Base-by-base conservation (phyloP, 1,140 invertebrate species). In the Pogonognathellus flavescens region DNA sequence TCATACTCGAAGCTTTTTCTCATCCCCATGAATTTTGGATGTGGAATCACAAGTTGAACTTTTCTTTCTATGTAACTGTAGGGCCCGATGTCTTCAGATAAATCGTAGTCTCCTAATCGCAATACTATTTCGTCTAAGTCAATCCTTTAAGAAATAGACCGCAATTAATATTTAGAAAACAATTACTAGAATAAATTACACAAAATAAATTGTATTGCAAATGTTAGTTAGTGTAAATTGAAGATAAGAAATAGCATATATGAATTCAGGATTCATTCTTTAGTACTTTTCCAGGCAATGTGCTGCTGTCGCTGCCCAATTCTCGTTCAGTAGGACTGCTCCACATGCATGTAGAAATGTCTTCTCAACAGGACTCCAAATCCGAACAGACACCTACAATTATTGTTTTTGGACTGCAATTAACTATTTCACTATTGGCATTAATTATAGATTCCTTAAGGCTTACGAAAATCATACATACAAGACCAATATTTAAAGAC, bases 201-300 rank as follows among this genome's bases (percentile, higher is more conserved):
- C n/a, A n/a, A n/a, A n/a, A n/a, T n/a, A n/a, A n/a, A n/a, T n/a
- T n/a, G n/a, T n/a, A n/a, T n/a, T n/a, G n/a, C n/a, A n/a, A n/a
- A n/a, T n/a, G n/a, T n/a, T n/a, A n/a, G n/a, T n/a, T n/a, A n/a
- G n/a, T n/a, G n/a, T n/a, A n/a, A n/a, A n/a, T n/a, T n/a, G n/a
- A n/a, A n/a, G n/a, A n/a, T n/a, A n/a, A n/a, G n/a, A n/a, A n/a
- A n/a, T n/a, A n/a, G n/a, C n/a, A n/a, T n/a, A n/a, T n/a, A 11
- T 70, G 62, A 18, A 13, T 13, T 22, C 14, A 16, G 11, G 62
- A 5, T 18, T 16, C 3, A 20, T 70, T 22, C 53, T 11, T 11
- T 55, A 55, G 94, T 92, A 97, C 96, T 96, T 95, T 92, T 97
- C 95, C 86, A 99, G 97, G 90, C 97, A 99, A 91, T 99, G 97